These are phyloP conservation scores for Polia nebulosa DNA, from an alignment of 2,888 invertebrate genomes.

Conservation along the genomic window DNA sequence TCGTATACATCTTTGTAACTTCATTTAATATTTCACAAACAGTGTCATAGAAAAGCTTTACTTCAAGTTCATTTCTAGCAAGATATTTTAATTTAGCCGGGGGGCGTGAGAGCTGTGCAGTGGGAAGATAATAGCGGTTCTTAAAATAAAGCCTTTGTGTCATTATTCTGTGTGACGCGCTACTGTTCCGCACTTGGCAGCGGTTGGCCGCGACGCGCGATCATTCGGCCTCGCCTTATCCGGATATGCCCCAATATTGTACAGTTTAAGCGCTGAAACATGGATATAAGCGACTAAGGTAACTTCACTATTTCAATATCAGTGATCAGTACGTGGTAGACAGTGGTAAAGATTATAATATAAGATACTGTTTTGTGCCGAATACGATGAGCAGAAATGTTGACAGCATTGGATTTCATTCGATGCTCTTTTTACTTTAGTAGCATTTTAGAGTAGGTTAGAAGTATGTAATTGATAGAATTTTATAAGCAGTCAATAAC, in stretches of 20 bases:
- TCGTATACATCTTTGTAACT: slow-evolving; percentile 67
- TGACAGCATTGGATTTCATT: background rate
- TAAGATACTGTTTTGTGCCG: slow-evolving; percentile 8
- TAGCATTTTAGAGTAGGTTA: background rate
- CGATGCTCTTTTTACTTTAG: background rate
- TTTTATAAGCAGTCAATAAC: background rate
- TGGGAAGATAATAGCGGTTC: slow-evolving; percentile 82
- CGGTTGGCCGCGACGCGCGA: slow-evolving; percentile 39
- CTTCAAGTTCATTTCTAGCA: slow-evolving; percentile 70
- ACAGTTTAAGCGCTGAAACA: slow-evolving; percentile 47
- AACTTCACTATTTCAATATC: slow-evolving; percentile 24
- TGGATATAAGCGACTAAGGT: slow-evolving; percentile 44
- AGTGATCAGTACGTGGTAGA: slow-evolving; percentile 13
- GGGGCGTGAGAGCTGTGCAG: slow-evolving; percentile 76
- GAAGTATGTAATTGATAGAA: background rate
- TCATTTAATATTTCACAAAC: slow-evolving; percentile 70
- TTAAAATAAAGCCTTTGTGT: slow-evolving; percentile 85
- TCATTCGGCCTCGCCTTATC: slow-evolving; percentile 52
- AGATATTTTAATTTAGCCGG: slow-evolving; percentile 82
- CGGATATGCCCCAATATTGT: slow-evolving; percentile 62
- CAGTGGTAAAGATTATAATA: slow-evolving; percentile 3
- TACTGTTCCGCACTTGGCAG: slow-evolving; percentile 59
- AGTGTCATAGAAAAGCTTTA: slow-evolving; percentile 68
- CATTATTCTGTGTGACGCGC: slow-evolving; percentile 79
- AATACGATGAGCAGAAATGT: slow-evolving; percentile 1